A percentile compares a stretch with the other conserved stretches of the same genome.
phyloP scores from a whole-genome alignment of 2,113 vertebrate genomes.

The Myrmecophaga tridactyla region DNA sequence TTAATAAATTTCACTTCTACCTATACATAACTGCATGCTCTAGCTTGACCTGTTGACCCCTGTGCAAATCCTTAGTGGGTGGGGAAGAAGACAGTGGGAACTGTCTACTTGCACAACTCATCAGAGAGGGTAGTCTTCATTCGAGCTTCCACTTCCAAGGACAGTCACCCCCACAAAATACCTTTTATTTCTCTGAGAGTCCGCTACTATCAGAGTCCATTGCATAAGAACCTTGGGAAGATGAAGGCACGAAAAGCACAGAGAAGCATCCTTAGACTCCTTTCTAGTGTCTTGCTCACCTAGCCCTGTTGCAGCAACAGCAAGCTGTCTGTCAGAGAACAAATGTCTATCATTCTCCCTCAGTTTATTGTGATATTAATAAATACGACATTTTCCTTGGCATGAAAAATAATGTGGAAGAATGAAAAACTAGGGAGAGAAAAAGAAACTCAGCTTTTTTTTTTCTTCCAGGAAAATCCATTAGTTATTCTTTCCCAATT shows the following conservation, averaged over 20 bases:
- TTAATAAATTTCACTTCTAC: not conserved
- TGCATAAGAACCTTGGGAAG: not conserved
- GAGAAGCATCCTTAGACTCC: not conserved
- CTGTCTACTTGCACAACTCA: not conserved
- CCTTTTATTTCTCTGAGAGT: not conserved
- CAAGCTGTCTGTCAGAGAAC: not conserved
- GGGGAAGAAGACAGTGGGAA: not conserved
- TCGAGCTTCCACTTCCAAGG: not conserved
- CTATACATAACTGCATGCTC: not conserved
- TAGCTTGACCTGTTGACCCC: not conserved
- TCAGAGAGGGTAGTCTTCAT: not conserved
- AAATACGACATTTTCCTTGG: not conserved
- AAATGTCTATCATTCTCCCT: not conserved
- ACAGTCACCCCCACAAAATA: not conserved
- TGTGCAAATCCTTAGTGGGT: not conserved
- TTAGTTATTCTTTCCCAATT: slow-evolving; percentile 11
- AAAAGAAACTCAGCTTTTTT: not conserved
- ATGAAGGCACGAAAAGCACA: not conserved
- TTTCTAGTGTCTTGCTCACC: not conserved
- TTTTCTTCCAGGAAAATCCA: not conserved
- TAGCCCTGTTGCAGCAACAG: not conserved
- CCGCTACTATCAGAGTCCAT: not conserved
- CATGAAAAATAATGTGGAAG: not conserved
- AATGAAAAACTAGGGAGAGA: not conserved
- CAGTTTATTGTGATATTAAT: too few species aligned